Evolutionary conservation across 2,888 invertebrate species (phyloP).

Genomic region (Notodonta dromedarius): DNA sequence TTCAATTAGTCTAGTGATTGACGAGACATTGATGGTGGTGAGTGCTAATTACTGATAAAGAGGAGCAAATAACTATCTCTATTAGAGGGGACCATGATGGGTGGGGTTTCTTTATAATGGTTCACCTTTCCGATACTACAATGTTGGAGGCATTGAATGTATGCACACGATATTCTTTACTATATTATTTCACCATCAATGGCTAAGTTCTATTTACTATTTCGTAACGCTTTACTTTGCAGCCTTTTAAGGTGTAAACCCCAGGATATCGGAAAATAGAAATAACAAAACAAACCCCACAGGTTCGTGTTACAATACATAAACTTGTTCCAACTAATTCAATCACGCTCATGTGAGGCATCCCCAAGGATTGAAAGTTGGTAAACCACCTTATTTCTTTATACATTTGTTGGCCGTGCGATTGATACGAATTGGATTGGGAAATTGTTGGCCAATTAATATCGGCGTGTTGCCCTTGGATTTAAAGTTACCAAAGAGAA

Average conservation of each 20-base stretch:
- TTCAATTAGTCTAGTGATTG: conserved; percentile 68
- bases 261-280: conserved; percentile 12
- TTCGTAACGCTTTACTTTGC: too few relatives aligned
- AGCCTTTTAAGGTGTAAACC: not conserved
- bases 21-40: conserved; percentile 43
- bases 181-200: too few relatives aligned
- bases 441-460: conserved; percentile 39
- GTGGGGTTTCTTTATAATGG: too few relatives aligned
- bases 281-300: conserved; percentile 31
- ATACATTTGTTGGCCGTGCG: conserved; percentile 36
- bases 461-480: conserved; percentile 3
- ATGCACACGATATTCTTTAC: too few relatives aligned
- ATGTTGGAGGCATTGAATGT: too few relatives aligned
- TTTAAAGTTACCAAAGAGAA: not conserved
- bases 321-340: conserved; percentile 53
- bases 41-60: conserved; percentile 14
- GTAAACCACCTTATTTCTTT: conserved; percentile 48
- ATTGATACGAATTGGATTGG: conserved; percentile 58
- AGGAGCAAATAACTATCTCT: not conserved
- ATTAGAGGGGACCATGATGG: too few relatives aligned
- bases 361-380: conserved; percentile 56
- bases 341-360: conserved; percentile 48
- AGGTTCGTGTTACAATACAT: conserved; percentile 28
- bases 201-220: too few relatives aligned
- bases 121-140: too few relatives aligned